Percentiles rank a stretch among this genome's conserved stretches.
phyloP scores from a whole-genome alignment of 2,113 vertebrate genomes.

The Pao palembangensis region DNA sequence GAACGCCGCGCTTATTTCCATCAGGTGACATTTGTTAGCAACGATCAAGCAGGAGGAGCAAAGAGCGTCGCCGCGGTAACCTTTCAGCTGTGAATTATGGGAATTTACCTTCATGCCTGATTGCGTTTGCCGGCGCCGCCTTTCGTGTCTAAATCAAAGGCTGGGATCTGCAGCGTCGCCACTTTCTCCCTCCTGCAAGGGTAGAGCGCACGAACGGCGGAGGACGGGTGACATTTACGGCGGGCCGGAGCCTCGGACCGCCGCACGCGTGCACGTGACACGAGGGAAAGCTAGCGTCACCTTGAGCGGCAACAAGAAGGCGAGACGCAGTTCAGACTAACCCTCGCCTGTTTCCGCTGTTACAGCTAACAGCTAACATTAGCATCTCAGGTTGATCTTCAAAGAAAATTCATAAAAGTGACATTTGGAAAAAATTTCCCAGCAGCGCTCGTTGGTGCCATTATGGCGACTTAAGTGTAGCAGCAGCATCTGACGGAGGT shows the following conservation, averaged over 20 bases:
- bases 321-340: background rate
- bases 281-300: background rate
- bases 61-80: conserved; percentile 80
- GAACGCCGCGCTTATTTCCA: conserved; percentile 69
- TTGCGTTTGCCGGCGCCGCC: conserved; percentile 80
- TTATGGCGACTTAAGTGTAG: too few species aligned
- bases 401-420: too few species aligned
- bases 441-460: too few species aligned
- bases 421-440: too few species aligned
- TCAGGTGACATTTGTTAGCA: conserved; percentile 84
- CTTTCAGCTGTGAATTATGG: conserved; percentile 95
- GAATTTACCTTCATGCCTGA: conserved; percentile 97
- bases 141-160: conserved; percentile 93
- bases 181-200: conserved; percentile 86
- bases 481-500: too few species aligned
- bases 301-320: background rate
- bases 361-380: too few species aligned
- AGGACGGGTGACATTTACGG: conserved; percentile 77
- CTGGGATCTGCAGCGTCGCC: conserved; percentile 85
- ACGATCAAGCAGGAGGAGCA: conserved; percentile 78
- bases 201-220: conserved; percentile 69
- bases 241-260: conserved; percentile 28
- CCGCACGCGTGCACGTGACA: conserved; percentile 23
- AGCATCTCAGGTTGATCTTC: too few species aligned
- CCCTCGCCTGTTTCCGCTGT: too few species aligned